phyloP scores from a whole-genome alignment of 2,113 vertebrate species.

The Megaceryle torquata region DNA sequence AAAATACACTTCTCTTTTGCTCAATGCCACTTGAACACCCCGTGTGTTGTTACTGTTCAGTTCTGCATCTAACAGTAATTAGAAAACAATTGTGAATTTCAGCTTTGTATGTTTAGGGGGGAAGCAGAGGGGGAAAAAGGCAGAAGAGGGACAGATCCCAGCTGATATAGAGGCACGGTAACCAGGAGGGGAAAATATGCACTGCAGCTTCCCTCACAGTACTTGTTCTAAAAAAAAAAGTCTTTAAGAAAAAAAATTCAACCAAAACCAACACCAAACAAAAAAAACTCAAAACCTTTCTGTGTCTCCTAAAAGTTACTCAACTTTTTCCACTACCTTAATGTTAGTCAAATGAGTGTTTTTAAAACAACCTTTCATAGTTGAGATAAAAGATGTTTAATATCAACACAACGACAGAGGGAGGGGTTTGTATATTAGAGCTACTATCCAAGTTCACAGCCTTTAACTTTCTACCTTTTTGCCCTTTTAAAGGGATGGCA shows the following conservation, averaged over 20 bases:
- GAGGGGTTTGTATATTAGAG: background rate
- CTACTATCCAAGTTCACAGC: background rate
- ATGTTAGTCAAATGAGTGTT: accelerated
- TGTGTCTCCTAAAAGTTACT: background rate
- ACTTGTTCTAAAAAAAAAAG: background rate
- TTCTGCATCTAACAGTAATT: background rate
- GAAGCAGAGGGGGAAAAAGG: accelerated
- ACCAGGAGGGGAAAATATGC: background rate
- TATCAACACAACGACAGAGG: too few species aligned
- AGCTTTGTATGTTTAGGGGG: background rate
- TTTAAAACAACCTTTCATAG: background rate
- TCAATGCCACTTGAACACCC: background rate
- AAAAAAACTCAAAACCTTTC: background rate
- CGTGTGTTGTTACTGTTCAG: background rate
- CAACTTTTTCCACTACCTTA: background rate
- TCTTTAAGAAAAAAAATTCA: background rate
- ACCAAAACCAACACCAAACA: too few species aligned
- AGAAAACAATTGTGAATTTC: background rate
- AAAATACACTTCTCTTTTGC: background rate
- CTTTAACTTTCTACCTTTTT: too few species aligned
- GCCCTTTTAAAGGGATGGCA: background rate
- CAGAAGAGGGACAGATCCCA: background rate
- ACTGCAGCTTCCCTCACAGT: background rate
- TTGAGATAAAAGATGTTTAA: background rate
- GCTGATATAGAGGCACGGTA: background rate